A percentile compares a stretch with the other conserved stretches of the same genome.
Evolutionary conservation across 2,113 vertebrate species (phyloP).

Genomic region (Thamnaconus septentrionalis): DNA sequence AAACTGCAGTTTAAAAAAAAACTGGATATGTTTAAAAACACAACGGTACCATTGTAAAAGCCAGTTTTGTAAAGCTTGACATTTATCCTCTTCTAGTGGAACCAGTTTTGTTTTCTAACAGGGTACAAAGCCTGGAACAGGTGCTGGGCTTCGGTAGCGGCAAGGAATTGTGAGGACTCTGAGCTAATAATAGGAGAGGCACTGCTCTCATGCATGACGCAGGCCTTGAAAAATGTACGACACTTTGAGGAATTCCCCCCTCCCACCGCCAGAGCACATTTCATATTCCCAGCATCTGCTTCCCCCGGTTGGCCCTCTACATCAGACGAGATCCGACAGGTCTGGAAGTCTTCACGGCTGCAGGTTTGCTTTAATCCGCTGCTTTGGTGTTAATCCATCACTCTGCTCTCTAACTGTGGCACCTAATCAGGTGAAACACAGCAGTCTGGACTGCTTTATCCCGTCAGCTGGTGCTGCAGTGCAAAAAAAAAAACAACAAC

Average conservation of each 20-base stretch:
- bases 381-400: slow-evolving; percentile 34
- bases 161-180: neutral
- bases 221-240: neutral
- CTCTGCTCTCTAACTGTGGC: neutral
- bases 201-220: neutral
- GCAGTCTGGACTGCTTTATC: slow-evolving; percentile 23
- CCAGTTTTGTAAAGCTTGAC: too few relatives aligned
- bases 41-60: too few relatives aligned
- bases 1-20: too few relatives aligned
- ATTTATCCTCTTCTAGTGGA: too few relatives aligned
- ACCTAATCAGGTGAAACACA: neutral
- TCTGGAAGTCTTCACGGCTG: slow-evolving; percentile 37
- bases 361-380: slow-evolving; percentile 42
- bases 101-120: too few relatives aligned
- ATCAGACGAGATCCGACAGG: slow-evolving; percentile 35
- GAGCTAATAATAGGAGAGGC: neutral
- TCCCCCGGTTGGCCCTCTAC: slow-evolving; percentile 9
- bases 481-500: slow-evolving; percentile 18
- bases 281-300: slow-evolving; percentile 26
- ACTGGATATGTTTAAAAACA: too few relatives aligned
- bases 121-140: too few relatives aligned
- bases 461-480: neutral
- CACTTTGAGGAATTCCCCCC: slow-evolving; percentile 1
- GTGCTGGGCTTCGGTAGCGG: too few relatives aligned
- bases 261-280: slow-evolving; percentile 1